phyloP scores from a whole-genome alignment of 2,113 vertebrate species.

The Narcine bancroftii region DNA sequence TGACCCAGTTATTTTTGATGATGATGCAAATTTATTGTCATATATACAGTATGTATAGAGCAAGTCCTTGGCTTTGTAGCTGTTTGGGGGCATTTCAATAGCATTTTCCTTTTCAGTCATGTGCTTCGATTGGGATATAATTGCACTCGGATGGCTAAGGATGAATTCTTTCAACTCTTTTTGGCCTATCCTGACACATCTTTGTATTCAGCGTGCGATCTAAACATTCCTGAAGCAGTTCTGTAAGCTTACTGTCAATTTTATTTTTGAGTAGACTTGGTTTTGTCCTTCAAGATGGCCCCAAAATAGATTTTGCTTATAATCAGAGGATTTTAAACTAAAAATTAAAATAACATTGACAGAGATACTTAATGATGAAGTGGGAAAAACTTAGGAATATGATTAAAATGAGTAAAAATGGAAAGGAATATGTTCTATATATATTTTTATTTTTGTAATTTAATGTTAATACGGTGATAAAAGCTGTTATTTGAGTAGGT shows the following conservation, averaged over 20 bases:
- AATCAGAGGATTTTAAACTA: not conserved
- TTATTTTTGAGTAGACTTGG: not conserved
- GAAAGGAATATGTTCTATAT: not conserved
- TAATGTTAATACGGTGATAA: not conserved
- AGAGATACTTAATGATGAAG: not conserved
- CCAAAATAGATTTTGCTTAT: not conserved
- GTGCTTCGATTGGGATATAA: not conserved
- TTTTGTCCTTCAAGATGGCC: not conserved
- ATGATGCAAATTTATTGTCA: too few species aligned
- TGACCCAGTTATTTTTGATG: too few species aligned
- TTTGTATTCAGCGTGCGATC: not conserved
- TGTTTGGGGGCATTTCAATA: not conserved
- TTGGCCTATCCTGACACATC: not conserved
- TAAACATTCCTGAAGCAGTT: not conserved
- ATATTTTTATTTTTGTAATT: constrained; percentile 1
- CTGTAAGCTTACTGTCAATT: not conserved
- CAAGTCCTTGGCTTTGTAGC: not conserved
- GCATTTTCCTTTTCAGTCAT: not conserved
- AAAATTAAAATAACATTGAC: not conserved
- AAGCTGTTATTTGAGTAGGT: constrained; percentile 10
- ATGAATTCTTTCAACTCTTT: not conserved
- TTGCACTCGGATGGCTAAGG: not conserved
- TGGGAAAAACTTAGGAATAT: not conserved
- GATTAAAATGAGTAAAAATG: not conserved
- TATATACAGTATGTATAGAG: too few species aligned